Evolutionary conservation across 2,888 invertebrate species (phyloP), one percentile per base, ranked within the genome.

Genomic region (Orchestes rusci): DNA sequence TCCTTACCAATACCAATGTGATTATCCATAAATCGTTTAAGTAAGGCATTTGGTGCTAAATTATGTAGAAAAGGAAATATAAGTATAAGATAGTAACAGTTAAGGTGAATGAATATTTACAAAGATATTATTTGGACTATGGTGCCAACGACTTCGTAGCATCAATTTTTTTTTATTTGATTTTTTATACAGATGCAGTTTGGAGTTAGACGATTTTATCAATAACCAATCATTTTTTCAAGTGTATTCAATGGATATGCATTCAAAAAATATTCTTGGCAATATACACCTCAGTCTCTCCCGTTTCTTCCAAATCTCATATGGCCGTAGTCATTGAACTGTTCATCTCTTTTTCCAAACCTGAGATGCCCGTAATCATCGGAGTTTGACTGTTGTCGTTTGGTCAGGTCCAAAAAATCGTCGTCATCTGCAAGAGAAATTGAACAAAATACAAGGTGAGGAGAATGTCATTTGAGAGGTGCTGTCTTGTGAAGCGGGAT

Each of bases 241-340:
- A 34, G 16, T 16, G 35, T 34, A 15, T 17, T 4, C 16, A 23
- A 23, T 7, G 10, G 23, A 23, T 23, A 23, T 23, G 10, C 5
- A 23, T 23, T 7, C 10, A 23, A 5, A 10, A 5, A 23, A 23
- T 23, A 10, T 5, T 23, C 23, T 23, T 10, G 23, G 10, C 10
- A 5, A 5, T 23, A 23, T 7, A 10, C 7, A 5, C 10, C 10
- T 23, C 10, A 23, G 23, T 45, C 41, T 35, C 39, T 37, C 27
- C 72, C 73, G 43, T 75, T 76, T 49, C 81, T 72, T 8, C 84
- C 84, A 57, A 83, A 84, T 49, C 84, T 68, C 70, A 84, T 72
- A 57, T 84, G 83, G 1, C 84, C 84, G 55, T 84, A 85, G 60
- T 84, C 84, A 53, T 84, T 83, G 53, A 81, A 83, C 46, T 81